Percentiles rank a stretch among this genome's conserved stretches.
Evolutionary conservation across 2,797 vertebrate genomes (phyloP).

Genomic region (Chrysocyon brachyurus): DNA sequence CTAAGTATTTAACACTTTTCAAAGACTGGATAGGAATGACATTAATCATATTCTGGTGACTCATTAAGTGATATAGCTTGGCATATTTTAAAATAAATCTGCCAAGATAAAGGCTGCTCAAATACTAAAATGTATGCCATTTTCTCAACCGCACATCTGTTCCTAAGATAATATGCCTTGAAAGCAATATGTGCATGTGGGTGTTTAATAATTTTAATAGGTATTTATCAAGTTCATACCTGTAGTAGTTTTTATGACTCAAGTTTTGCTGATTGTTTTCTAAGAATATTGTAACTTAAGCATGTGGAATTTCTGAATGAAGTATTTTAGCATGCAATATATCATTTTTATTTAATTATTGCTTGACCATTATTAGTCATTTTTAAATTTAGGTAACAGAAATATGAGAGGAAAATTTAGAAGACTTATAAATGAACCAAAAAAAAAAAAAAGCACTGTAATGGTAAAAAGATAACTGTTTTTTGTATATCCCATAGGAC

Average conservation of each 20-base stretch:
- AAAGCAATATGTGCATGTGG: not conserved
- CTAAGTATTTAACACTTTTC: slow-evolving; percentile 11
- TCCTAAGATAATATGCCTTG: not conserved
- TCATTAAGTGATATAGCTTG: not conserved
- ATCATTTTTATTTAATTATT: not conserved
- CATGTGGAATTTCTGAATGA: not conserved
- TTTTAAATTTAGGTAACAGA: not conserved
- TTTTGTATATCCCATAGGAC: not conserved
- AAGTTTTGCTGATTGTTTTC: not conserved
- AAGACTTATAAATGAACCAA: not conserved
- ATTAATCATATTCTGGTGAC: not conserved
- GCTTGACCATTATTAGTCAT: not conserved
- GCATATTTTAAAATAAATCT: slow-evolving; percentile 46
- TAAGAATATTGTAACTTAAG: not conserved
- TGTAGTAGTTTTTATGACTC: not conserved
- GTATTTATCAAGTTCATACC: not conserved
- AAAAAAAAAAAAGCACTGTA: not conserved
- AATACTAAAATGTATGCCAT: not conserved
- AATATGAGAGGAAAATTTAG: not conserved
- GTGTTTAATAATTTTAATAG: not conserved
- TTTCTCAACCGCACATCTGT: not conserved
- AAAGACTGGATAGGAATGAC: not conserved
- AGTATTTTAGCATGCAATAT: not conserved
- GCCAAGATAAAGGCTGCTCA: not conserved
- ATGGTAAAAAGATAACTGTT: not conserved